Evolutionary conservation across 2,797 vertebrate species (phyloP).

Genomic region (Oophaga sylvatica): DNA sequence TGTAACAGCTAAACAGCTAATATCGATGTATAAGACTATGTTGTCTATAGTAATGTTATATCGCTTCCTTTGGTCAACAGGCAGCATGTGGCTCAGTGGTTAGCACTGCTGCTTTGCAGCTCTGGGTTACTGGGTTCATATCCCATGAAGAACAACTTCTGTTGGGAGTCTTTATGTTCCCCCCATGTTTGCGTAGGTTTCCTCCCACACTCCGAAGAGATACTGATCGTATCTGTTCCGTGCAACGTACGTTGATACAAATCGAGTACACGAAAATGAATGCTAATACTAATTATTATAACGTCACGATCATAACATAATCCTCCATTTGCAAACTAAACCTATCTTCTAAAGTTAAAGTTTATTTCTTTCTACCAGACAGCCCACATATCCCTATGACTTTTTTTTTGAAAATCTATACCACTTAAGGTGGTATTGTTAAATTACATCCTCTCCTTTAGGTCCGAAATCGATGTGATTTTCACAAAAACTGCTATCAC

Average conservation of each 20-base stretch:
- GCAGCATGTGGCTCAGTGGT: too few species aligned
- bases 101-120: too few species aligned
- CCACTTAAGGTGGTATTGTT: constrained; percentile 27
- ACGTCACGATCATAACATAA: background rate
- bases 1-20: too few species aligned
- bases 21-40: too few species aligned
- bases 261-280: background rate
- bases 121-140: too few species aligned
- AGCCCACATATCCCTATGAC: background rate
- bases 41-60: background rate
- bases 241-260: too few species aligned
- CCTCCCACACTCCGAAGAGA: too few species aligned
- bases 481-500: background rate
- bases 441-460: background rate
- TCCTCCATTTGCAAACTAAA: background rate
- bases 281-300: background rate
- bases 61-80: background rate
- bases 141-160: too few species aligned
- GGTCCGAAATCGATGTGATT: background rate
- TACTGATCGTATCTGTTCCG: too few species aligned
- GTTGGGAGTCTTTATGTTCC: too few species aligned
- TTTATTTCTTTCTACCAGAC: background rate
- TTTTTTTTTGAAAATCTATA: background rate
- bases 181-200: too few species aligned
- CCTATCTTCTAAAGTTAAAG: background rate